A percentile compares a stretch with the other conserved stretches of the same genome.
Conservation (phyloP, 2,113 vertebrate genomes). For the Cryptotis parvus region DNA sequence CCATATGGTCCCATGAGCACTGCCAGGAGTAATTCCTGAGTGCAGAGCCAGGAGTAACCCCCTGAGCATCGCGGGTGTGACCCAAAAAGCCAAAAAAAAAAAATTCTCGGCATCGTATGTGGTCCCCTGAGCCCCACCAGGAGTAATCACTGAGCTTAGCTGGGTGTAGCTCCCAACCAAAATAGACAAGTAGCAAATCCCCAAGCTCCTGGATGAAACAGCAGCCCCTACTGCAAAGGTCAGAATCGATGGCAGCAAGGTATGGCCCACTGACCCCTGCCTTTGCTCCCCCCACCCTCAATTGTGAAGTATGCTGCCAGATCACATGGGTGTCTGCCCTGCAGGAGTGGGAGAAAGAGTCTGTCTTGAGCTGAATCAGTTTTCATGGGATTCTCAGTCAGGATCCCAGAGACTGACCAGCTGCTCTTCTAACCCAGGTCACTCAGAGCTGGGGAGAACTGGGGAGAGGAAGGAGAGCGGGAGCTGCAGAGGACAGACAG, state of each 20-base stretch:
- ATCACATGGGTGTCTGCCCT: not conserved
- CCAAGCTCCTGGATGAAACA: not conserved
- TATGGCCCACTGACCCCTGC: not conserved
- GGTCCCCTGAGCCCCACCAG: too few relatives aligned
- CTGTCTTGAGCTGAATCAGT: not conserved
- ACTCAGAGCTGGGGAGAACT: not conserved
- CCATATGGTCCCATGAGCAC: too few relatives aligned
- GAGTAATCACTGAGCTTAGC: too few relatives aligned
- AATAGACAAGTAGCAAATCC: not conserved
- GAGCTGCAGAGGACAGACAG: not conserved
- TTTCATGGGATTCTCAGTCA: not conserved
- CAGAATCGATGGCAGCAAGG: too few relatives aligned
- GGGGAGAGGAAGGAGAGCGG: not conserved
- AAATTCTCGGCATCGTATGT: too few relatives aligned
- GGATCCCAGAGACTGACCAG: not conserved
- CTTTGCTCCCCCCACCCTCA: not conserved
- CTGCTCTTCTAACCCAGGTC: slow-evolving; percentile 12
- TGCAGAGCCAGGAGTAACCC: too few relatives aligned
- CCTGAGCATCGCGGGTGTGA: too few relatives aligned
- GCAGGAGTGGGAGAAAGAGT: not conserved
- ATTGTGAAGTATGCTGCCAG: not conserved
- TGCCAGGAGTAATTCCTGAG: too few relatives aligned
- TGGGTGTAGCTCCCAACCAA: too few relatives aligned
- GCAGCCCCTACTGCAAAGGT: not conserved
- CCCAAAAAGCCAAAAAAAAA: too few relatives aligned